A percentile compares a stretch with the other conserved stretches of the same genome.
Evolutionary conservation across 2,797 vertebrate species (phyloP).

Genomic region (Betta splendens): DNA sequence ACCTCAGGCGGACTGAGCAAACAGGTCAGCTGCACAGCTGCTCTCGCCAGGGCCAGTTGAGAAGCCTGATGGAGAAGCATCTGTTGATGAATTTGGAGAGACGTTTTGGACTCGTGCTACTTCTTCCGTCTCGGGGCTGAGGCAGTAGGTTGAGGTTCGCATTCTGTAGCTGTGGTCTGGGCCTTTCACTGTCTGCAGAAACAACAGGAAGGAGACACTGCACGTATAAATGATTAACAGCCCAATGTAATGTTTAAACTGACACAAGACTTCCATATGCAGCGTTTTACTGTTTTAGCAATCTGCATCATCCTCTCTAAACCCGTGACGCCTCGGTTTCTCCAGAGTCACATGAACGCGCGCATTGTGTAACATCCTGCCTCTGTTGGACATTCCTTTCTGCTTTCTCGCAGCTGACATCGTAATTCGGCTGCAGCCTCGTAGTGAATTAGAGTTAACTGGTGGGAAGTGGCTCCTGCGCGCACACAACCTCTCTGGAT

Average conservation of each 20-base stretch:
- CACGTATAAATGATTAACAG: slow-evolving; percentile 5
- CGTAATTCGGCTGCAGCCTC: slow-evolving; percentile 51
- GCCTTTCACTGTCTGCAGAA: slow-evolving; percentile 22
- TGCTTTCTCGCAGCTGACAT: slow-evolving; percentile 44
- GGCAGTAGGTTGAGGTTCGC: slow-evolving; percentile 19
- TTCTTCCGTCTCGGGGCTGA: slow-evolving; percentile 22
- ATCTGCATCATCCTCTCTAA: slow-evolving; percentile 7
- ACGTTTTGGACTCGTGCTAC: slow-evolving; percentile 31
- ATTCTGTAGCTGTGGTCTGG: slow-evolving; percentile 20
- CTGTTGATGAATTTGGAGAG: slow-evolving; percentile 57
- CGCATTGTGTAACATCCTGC: slow-evolving; percentile 64
- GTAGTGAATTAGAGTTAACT: slow-evolving; percentile 69
- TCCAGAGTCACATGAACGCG: slow-evolving; percentile 65
- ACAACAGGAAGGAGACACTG: slow-evolving; percentile 32
- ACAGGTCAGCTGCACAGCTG: slow-evolving; percentile 66
- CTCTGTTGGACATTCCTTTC: slow-evolving; percentile 12
- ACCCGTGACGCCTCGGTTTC: slow-evolving; percentile 53
- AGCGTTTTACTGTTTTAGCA: background rate
- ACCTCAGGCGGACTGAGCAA: slow-evolving; percentile 55
- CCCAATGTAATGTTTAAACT: slow-evolving; percentile 5
- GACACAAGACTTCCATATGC: background rate
- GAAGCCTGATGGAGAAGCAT: slow-evolving; percentile 58
- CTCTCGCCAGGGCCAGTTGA: slow-evolving; percentile 42
- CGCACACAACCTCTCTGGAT: slow-evolving; percentile 36
- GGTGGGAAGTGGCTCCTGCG: slow-evolving; percentile 60